Percentiles rank a stretch among this genome's conserved stretches.
Evolutionary conservation across 2,888 invertebrate species (phyloP).

Genomic region (Phorcus lineatus): DNA sequence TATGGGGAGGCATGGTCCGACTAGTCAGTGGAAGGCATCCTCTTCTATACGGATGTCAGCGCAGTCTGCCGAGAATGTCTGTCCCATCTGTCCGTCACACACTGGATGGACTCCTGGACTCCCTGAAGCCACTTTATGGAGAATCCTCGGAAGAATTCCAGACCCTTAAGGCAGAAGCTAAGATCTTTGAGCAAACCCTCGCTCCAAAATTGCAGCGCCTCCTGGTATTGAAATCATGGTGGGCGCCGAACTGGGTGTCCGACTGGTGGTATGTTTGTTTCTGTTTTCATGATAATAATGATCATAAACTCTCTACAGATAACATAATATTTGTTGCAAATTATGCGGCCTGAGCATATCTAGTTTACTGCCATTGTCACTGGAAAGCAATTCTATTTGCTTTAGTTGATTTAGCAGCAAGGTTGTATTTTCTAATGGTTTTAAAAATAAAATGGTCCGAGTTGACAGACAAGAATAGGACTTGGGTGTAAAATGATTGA

Average conservation of each 20-base stretch:
- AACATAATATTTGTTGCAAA: too few species aligned
- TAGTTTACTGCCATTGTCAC: too few species aligned
- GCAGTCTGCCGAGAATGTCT: constrained; percentile 66
- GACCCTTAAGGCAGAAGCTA: constrained; percentile 71
- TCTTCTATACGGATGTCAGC: constrained; percentile 69
- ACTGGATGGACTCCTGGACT: constrained; percentile 72
- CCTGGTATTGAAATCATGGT: constrained; percentile 77
- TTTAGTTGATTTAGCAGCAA: too few species aligned
- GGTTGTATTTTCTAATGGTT: too few species aligned
- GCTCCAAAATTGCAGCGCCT: constrained; percentile 76
- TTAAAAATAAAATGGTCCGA: too few species aligned
- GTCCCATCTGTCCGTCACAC: constrained; percentile 69
- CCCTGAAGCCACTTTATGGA: constrained; percentile 75
- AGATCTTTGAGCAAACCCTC: constrained; percentile 74
- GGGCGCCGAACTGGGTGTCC: constrained; percentile 77
- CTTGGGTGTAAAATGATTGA: too few species aligned
- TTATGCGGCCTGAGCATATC: too few species aligned
- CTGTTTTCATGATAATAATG: too few species aligned
- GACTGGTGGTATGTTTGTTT: constrained; percentile 78
- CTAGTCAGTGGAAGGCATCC: constrained; percentile 67
- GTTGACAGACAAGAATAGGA: too few species aligned
- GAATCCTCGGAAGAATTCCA: constrained; percentile 70
- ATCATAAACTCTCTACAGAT: too few species aligned
- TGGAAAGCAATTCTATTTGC: too few species aligned
- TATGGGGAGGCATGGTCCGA: constrained; percentile 73